Evolutionary conservation across 2,113 vertebrate genomes (phyloP).

Genomic region (Xenopus borealis): DNA sequence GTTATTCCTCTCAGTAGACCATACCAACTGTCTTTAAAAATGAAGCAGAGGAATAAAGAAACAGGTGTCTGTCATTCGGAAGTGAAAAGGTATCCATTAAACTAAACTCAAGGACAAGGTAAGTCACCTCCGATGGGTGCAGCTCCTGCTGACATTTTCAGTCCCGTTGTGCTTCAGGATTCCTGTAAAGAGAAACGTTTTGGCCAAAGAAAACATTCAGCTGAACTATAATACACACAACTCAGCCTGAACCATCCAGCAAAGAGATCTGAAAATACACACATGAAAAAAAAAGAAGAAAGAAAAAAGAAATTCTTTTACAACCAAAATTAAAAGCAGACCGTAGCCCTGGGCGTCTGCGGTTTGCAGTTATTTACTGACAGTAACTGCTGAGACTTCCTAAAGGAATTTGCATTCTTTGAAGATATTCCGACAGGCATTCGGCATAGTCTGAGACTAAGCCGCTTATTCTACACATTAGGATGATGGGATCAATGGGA

Average conservation of each 20-base stretch:
- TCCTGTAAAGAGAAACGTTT: neutral
- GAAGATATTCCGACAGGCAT: constrained; percentile 60
- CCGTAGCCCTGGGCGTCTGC: constrained; percentile 55
- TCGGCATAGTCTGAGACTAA: constrained; percentile 46
- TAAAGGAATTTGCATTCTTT: constrained; percentile 61
- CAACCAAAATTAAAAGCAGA: constrained; percentile 62
- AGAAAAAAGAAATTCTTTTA: constrained; percentile 51
- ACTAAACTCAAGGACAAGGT: neutral
- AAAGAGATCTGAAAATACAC: constrained; percentile 49
- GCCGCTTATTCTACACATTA: neutral
- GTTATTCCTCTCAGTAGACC: too few species aligned
- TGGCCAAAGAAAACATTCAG: constrained; percentile 53
- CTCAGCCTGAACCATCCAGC: constrained; percentile 47
- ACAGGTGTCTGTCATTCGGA: neutral
- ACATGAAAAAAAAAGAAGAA: constrained; percentile 10
- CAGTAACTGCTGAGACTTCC: constrained; percentile 59
- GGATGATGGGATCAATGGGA: neutral
- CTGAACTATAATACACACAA: constrained; percentile 40
- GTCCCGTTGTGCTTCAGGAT: neutral
- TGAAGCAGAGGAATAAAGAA: neutral
- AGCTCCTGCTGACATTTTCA: constrained; percentile 2
- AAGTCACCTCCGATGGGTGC: constrained; percentile 21
- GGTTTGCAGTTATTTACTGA: constrained; percentile 56
- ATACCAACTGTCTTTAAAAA: too few species aligned
- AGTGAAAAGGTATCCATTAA: neutral